These are phyloP conservation scores for Leptinotarsa juncta DNA, from an alignment of 2,888 invertebrate genomes.

Conservation along the genomic window DNA sequence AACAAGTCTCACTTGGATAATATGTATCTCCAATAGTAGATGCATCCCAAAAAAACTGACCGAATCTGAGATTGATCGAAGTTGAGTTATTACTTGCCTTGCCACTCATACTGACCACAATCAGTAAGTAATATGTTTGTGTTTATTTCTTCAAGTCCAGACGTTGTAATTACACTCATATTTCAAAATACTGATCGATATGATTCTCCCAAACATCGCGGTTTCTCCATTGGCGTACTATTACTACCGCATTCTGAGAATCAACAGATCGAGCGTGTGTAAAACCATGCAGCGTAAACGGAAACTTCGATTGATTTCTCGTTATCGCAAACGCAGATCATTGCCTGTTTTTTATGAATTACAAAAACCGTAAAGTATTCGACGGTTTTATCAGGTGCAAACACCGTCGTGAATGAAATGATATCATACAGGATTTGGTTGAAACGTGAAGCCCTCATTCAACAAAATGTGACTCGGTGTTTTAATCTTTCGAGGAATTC, in stretches of 20 bases:
- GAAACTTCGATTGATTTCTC: background rate
- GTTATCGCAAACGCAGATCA: background rate
- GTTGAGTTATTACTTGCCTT: slow-evolving; percentile 12
- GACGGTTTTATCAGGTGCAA: background rate
- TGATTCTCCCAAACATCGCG: slow-evolving; percentile 1
- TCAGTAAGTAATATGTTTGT: background rate
- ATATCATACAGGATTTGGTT: slow-evolving; percentile 5
- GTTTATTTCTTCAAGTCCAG: slow-evolving; percentile 16
- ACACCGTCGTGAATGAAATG: background rate
- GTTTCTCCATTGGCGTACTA: slow-evolving; percentile 16
- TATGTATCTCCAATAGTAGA: background rate
- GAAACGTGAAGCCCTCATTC: background rate
- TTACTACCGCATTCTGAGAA: background rate
- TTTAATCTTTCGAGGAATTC: background rate
- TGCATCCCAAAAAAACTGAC: slow-evolving; percentile 19
- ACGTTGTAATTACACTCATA: slow-evolving; percentile 3
- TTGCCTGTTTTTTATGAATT: background rate
- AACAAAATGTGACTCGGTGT: background rate
- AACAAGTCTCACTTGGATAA: slow-evolving; percentile 21
- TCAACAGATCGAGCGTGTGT: background rate
- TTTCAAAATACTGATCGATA: slow-evolving; percentile 5
- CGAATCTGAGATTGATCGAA: slow-evolving; percentile 1
- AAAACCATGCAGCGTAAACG: background rate
- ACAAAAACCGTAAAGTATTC: background rate
- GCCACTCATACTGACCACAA: slow-evolving; percentile 13